These are phyloP conservation scores for Aleiodes alternator DNA, from an alignment of 2,888 invertebrate species.

Conservation along the genomic window DNA sequence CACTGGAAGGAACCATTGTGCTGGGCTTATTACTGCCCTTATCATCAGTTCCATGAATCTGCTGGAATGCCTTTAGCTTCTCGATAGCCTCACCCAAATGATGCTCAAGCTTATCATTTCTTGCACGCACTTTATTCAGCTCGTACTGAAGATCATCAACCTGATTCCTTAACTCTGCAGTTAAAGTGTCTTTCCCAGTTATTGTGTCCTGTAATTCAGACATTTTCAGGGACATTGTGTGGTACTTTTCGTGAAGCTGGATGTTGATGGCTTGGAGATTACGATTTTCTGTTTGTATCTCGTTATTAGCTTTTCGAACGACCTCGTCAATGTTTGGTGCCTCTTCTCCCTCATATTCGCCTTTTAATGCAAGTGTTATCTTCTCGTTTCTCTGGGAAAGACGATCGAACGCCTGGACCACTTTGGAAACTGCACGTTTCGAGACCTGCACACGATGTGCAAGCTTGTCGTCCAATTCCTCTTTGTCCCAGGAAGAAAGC, in stretches of 20 bases:
- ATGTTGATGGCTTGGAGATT: constrained; percentile 94
- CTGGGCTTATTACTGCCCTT: constrained; percentile 76
- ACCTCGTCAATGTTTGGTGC: constrained; percentile 87
- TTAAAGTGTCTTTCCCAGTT: constrained; percentile 94
- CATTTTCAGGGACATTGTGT: constrained; percentile 92
- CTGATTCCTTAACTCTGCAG: constrained; percentile 95
- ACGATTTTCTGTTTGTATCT: constrained; percentile 93
- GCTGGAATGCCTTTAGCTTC: constrained; percentile 90
- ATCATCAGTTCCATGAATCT: constrained; percentile 85
- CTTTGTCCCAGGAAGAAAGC: constrained; percentile 97
- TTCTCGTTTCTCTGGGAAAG: constrained; percentile 97
- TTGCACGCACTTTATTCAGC: constrained; percentile 88
- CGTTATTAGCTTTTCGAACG: constrained; percentile 89
- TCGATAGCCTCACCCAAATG: constrained; percentile 95
- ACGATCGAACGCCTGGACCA: constrained; percentile 96
- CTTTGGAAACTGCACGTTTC: constrained; percentile 96
- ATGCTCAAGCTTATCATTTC: constrained; percentile 94
- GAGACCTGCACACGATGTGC: constrained; percentile 97
- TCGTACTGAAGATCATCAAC: constrained; percentile 97
- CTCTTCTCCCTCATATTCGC: constrained; percentile 85
- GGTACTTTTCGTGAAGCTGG: constrained; percentile 93
- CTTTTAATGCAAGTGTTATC: constrained; percentile 91
- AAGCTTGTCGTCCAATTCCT: constrained; percentile 96
- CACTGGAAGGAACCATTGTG: constrained; percentile 77
- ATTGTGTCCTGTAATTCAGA: constrained; percentile 92